Evolutionary conservation across 2,888 invertebrate genomes (phyloP).

Genomic region (Junonia oenone): DNA sequence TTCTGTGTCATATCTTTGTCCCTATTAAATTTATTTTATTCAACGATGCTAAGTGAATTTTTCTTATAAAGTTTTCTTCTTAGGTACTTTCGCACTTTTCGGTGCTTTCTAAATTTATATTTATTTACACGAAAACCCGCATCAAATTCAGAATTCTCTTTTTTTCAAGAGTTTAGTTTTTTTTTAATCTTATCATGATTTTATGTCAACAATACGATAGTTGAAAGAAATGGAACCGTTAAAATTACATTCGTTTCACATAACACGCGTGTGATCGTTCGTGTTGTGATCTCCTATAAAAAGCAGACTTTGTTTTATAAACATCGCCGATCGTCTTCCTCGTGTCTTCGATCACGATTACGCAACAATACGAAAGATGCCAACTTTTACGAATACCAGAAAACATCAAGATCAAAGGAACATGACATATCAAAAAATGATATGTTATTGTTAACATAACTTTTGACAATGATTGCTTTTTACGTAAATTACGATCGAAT

Average conservation of each 20-base stretch:
- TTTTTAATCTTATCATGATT: too few relatives aligned
- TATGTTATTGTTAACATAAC: not conserved
- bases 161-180: too few relatives aligned
- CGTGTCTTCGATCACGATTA: conserved; percentile 15
- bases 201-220: not conserved
- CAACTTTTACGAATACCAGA: conserved; percentile 15
- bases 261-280: not conserved
- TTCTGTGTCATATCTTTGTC: too few relatives aligned
- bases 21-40: too few relatives aligned
- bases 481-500: not conserved
- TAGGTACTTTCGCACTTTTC: too few relatives aligned
- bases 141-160: too few relatives aligned
- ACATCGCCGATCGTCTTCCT: conserved; percentile 17
- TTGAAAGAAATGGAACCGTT: not conserved
- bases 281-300: conserved; percentile 11
- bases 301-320: conserved; percentile 17
- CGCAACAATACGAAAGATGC: conserved; percentile 18
- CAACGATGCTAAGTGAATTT: too few relatives aligned
- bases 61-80: too few relatives aligned
- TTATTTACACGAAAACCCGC: too few relatives aligned
- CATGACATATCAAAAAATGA: not conserved
- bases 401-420: conserved; percentile 24
- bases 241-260: not conserved
- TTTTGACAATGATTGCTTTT: not conserved
- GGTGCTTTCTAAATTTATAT: too few relatives aligned